A percentile compares a stretch with the other conserved stretches of the same genome.
Conservation (phyloP, 2,888 invertebrate genomes). For the Herminia tarsipennalis region DNA sequence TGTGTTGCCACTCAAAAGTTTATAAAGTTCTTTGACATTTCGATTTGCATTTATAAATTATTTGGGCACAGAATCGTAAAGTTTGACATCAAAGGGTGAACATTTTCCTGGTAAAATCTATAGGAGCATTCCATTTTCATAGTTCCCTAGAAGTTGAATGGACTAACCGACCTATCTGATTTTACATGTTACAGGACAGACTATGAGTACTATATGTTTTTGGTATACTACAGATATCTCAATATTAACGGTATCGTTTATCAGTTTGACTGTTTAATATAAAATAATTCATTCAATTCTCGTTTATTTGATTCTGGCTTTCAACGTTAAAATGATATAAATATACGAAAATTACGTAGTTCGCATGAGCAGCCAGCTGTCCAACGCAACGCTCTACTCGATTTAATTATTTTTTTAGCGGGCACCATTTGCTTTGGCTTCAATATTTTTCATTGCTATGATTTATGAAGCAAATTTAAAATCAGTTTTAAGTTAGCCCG, state of each 20-base stretch:
- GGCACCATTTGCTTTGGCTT: conserved; percentile 18
- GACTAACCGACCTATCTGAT: conserved; percentile 3
- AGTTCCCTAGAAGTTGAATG: conserved; percentile 6
- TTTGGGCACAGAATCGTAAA: conserved; percentile 15
- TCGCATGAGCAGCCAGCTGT: conserved; percentile 16
- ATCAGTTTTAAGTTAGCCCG: conserved; percentile 16
- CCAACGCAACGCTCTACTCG: conserved; percentile 18
- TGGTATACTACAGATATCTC: too few species aligned
- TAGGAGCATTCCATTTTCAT: conserved; percentile 9
- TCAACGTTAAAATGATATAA: not conserved
- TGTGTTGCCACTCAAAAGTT: conserved; percentile 28
- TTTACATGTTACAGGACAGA: too few species aligned
- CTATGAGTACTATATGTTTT: too few species aligned
- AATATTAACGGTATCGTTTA: too few species aligned
- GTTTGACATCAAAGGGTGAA: conserved; percentile 12
- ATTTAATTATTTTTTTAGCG: conserved; percentile 13
- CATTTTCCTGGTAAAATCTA: conserved; percentile 12
- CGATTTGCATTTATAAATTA: conserved; percentile 43
- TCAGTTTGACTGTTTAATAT: too few species aligned
- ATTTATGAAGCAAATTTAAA: conserved; percentile 17
- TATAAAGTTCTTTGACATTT: conserved; percentile 32
- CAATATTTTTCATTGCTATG: conserved; percentile 17
- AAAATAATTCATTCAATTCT: too few species aligned
- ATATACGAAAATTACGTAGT: conserved; percentile 8
- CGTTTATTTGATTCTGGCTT: not conserved